Base-by-base conservation (phyloP, 2,888 invertebrate species). In the Macropis europaea region DNA sequence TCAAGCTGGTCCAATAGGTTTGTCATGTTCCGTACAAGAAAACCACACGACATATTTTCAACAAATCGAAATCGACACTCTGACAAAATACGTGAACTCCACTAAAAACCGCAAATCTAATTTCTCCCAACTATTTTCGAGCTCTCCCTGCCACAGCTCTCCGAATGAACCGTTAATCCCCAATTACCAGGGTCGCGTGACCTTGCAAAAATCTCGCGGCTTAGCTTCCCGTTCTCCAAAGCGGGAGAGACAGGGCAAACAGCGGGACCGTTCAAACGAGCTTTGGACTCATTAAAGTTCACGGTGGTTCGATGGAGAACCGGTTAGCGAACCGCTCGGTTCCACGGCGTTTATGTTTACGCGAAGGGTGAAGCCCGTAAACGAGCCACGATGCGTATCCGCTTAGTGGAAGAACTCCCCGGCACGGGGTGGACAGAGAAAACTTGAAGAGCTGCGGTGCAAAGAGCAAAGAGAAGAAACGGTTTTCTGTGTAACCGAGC, bases 281-380 rank as follows among this genome's bases (percentile, higher is more conserved):
- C 52, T 42, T 42, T 36, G 43, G 28, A 26, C 9, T 24, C 13
- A 48, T 73, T 72, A 67, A 59, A 57, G 48, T 28, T n/a, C n/a
- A 15, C 22, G 2, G 9, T 22, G 28, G n/a, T 36, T 67, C 34
- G 53, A 26, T 38, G n/a, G 15, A 3, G 40, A 24, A 42, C 48
- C 40, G 57, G 57, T 68, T 42, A 30, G 42, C 24, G 15, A 42
- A 61, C 45, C 47, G 26, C 47, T 34, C 17, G 45, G 6, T 56
- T 15, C 43, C 3, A 7, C 2, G 26, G 32, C 57, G 34, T 66
- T 48, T 66, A 38, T 28, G 59, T 61, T 70, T 60, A 47, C 45
- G 13, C 3, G 1, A n/a, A 13, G 32, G 32, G 3, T 15, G 13
- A 19, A 32, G 22, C 30, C 26, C 24, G 42, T 32, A 19, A 66